Conservation (phyloP, 2,888 invertebrate species). For the Carcina quercana region DNA sequence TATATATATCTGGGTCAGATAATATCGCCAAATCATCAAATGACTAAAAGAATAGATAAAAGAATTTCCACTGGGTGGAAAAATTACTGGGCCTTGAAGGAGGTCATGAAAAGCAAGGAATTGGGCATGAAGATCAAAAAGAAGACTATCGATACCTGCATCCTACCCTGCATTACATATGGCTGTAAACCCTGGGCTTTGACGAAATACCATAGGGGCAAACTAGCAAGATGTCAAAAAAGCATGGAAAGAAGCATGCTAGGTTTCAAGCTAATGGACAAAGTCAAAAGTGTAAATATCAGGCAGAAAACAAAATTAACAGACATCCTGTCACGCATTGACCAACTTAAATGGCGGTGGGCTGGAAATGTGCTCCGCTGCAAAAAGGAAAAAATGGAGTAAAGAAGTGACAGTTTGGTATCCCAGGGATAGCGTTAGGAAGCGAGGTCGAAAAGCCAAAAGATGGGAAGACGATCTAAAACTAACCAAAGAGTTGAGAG, state of each 20-base stretch:
- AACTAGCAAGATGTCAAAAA: constrained; percentile 4
- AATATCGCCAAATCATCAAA: constrained; percentile 9
- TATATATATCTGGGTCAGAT: constrained; percentile 17
- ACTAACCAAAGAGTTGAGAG: no score
- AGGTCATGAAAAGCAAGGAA: constrained; percentile 13
- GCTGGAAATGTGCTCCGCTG: no score
- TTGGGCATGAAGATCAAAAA: constrained; percentile 1
- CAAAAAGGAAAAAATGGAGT: no score
- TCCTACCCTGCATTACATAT: constrained; percentile 9
- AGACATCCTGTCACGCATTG: no score
- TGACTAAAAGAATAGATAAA: constrained; percentile 14
- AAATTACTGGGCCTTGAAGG: constrained; percentile 12
- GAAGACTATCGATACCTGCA: constrained; percentile 10
- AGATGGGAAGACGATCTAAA: no score
- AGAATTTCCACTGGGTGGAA: constrained; percentile 13
- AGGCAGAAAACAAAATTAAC: not conserved
- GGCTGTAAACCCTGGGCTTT: constrained; percentile 9
- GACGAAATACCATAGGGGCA: not conserved
- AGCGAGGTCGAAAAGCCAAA: no score
- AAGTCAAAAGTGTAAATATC: not conserved
- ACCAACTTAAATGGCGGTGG: no score
- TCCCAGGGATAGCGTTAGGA: no score
- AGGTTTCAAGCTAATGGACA: constrained; percentile 1
- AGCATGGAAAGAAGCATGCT: constrained; percentile 8
- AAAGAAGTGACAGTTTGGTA: no score